These are phyloP conservation scores for Diarsia rubi DNA, from an alignment of 2,888 invertebrate genomes.

Conservation along the genomic window DNA sequence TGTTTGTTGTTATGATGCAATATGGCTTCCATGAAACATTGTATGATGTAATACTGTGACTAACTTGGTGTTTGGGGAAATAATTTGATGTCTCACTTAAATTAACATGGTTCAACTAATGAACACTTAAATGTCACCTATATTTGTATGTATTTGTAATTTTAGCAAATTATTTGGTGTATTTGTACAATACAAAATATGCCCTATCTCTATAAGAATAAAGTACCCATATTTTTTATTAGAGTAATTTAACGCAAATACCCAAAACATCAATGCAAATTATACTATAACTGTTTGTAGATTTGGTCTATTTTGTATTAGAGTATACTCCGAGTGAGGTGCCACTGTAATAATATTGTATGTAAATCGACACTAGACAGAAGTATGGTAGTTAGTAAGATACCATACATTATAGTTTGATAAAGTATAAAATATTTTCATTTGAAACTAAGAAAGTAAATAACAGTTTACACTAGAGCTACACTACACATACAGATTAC, in stretches of 20 bases:
- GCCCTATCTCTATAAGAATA: fast-evolving
- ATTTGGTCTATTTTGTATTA: not conserved
- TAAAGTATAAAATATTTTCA: not conserved
- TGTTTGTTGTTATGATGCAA: not conserved
- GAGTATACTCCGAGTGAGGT: not conserved
- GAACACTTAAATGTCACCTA: conserved; percentile 13
- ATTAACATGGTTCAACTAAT: conserved; percentile 42
- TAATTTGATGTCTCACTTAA: conserved; percentile 20
- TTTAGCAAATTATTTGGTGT: not conserved
- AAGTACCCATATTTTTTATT: not conserved
- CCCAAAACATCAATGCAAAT: not conserved
- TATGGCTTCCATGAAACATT: conserved; percentile 13
- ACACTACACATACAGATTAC: not conserved
- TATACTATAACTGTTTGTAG: not conserved
- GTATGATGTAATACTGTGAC: conserved; percentile 19
- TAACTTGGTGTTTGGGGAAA: conserved; percentile 42
- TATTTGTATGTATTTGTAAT: conserved; percentile 25
- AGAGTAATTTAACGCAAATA: not conserved
- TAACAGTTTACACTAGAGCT: not conserved
- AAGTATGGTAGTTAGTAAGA: not conserved
- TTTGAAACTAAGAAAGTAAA: not conserved
- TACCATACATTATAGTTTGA: conserved; percentile 2
- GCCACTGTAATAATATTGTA: not conserved
- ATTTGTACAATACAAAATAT: not conserved
- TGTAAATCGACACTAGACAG: conserved; percentile 1